Evolutionary conservation across 2,113 vertebrate species (phyloP).

Genomic region (Isichthys henryi): DNA sequence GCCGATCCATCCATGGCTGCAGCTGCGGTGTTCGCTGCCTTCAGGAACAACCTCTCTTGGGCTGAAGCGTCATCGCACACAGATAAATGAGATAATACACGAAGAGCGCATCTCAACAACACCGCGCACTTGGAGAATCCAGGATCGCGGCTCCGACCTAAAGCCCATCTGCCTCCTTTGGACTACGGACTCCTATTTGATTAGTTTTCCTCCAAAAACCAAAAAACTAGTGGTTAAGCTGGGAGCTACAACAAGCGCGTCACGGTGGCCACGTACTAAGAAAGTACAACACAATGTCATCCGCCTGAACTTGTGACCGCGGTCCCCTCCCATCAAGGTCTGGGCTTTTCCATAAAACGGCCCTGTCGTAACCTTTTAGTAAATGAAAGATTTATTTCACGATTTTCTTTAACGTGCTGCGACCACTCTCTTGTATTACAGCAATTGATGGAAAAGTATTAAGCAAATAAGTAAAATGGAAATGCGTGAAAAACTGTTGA

Average conservation of each 20-base stretch:
- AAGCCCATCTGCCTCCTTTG: not conserved
- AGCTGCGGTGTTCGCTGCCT: not conserved
- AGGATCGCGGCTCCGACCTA: not conserved
- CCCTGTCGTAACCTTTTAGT: not conserved
- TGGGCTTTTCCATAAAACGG: not conserved
- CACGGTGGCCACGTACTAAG: not conserved
- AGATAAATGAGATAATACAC: not conserved
- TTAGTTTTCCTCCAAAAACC: not conserved
- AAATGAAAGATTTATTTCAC: not conserved
- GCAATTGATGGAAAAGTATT: not conserved
- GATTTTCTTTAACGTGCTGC: not conserved
- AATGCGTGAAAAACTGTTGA: not conserved
- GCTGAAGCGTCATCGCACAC: not conserved
- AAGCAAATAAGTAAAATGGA: not conserved
- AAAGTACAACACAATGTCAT: not conserved
- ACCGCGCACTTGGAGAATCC: no score
- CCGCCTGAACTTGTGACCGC: not conserved
- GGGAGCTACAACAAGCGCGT: not conserved
- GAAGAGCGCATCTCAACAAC: not conserved
- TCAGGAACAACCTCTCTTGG: not conserved
- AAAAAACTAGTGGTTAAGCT: not conserved
- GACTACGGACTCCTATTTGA: not conserved
- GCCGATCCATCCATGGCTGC: conserved; percentile 60
- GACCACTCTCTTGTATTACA: not conserved
- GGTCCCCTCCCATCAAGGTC: not conserved